These are phyloP conservation scores for Psephotus haematonotus DNA, from an alignment of 2,113 vertebrate species.

Conservation along the genomic window DNA sequence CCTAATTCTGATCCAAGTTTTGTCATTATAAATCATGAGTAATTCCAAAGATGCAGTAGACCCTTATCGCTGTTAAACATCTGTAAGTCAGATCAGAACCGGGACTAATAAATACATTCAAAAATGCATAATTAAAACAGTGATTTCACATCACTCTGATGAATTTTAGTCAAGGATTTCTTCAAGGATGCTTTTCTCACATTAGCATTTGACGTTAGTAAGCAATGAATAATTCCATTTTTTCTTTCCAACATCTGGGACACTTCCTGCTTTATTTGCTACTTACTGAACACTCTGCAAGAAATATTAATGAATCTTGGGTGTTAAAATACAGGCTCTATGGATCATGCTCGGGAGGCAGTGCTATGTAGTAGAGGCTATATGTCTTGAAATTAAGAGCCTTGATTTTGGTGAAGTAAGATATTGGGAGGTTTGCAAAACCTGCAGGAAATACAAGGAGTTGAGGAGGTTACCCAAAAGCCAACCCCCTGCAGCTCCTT, in stretches of 20 bases:
- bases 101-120: slow-evolving; percentile 66
- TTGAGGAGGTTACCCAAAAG: neutral
- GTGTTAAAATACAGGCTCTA: neutral
- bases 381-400: neutral
- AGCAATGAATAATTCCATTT: slow-evolving; percentile 77
- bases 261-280: slow-evolving; percentile 68
- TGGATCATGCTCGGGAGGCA: neutral
- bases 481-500: neutral
- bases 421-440: neutral
- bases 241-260: slow-evolving; percentile 72
- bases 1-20: slow-evolving; percentile 51
- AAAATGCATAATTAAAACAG: slow-evolving; percentile 68
- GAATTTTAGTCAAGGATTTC: slow-evolving; percentile 73
- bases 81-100: slow-evolving; percentile 60
- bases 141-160: slow-evolving; percentile 69
- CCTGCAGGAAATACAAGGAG: neutral
- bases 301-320: slow-evolving; percentile 65
- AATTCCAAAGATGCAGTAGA: slow-evolving; percentile 34
- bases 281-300: slow-evolving; percentile 46
- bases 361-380: neutral
- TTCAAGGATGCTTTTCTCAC: slow-evolving; percentile 72
- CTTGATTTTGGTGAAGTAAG: slow-evolving; percentile 13
- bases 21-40: slow-evolving; percentile 52
- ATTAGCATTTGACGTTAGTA: slow-evolving; percentile 75
- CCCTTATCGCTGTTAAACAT: slow-evolving; percentile 55